Evolutionary conservation across 1,140 invertebrate species (phyloP), one percentile per base, ranked within the genome.

Genomic region (Aphelenchoides besseyi): DNA sequence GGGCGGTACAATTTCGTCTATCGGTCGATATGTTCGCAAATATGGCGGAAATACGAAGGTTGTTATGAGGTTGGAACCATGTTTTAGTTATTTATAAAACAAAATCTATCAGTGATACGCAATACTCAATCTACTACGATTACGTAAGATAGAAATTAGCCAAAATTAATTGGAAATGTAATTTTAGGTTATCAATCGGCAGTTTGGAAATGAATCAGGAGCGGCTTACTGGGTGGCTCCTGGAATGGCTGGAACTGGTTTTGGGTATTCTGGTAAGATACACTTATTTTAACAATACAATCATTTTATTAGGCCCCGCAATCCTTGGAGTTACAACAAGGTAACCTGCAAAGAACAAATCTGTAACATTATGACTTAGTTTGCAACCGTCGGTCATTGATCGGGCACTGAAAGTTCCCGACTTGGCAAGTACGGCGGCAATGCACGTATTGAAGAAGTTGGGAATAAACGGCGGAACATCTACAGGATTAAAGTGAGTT

Each of bases 401-500:
- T 62, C 55, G 72, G 23, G 74, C 78, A 1, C 23, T 82, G 3
- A 80, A 80, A 70, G 61, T 80, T 0, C 79, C 79, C 9, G 79
- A 80, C 35, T 55, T 80, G 18, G 79, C 76, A 12, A 74, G 71
- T 2, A 81, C 77, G 1, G 79, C 79, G 5, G 79, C 76, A 0
- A 81, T 80, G 79, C 69, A 74, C 59, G 79, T 76, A 3, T 59
- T 81, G 9, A 33, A 69, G 57, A 54, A 67, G 12, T 23, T 64
- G 12, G 79, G 76, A n/a, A 54, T 81, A 5, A 30, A 71, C 12
- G 79, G 79, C 30, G 78, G 78, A 3, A 77, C 78, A 2, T 72
- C 69, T 30, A 75, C 78, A 9, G 78, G 78, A 2, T 48, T 80
- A 48, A 82, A 81, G n/a, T n/a, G n/a, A n/a, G n/a, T n/a, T n/a